Percentiles rank a stretch among this genome's conserved stretches.
Evolutionary conservation across 2,797 vertebrate genomes (phyloP).

Genomic region (Pangasius krempfi): DNA sequence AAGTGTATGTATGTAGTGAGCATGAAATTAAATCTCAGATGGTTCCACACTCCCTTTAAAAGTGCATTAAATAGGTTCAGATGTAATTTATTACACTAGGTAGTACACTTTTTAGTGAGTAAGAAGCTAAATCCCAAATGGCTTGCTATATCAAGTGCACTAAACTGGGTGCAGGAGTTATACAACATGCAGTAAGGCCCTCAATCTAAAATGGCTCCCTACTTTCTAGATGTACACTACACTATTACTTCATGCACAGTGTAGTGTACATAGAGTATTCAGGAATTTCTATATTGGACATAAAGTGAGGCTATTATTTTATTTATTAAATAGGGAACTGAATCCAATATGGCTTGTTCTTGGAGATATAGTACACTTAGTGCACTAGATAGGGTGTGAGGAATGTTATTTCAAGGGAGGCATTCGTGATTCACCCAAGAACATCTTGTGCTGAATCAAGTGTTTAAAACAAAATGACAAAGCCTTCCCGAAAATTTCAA

Average conservation of each 20-base stretch:
- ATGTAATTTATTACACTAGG: not conserved
- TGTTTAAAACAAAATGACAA: not conserved
- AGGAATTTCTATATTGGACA: not conserved
- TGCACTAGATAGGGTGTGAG: not conserved
- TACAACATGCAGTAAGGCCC: not conserved
- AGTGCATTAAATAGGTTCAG: not conserved
- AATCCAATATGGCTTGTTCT: not conserved
- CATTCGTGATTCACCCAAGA: not conserved
- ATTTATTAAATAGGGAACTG: not conserved
- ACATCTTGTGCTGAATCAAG: not conserved
- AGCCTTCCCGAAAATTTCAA: not conserved
- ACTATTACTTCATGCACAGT: not conserved
- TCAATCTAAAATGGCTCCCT: not conserved
- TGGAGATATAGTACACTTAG: not conserved
- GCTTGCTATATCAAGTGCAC: not conserved
- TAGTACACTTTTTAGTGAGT: not conserved
- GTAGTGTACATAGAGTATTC: not conserved
- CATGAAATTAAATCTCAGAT: not conserved
- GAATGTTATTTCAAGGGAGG: no score
- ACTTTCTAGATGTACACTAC: not conserved
- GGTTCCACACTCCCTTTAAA: not conserved
- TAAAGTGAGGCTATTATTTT: not conserved
- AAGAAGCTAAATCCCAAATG: not conserved
- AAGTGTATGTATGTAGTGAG: not conserved
- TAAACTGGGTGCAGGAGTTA: not conserved